Evolutionary conservation across 1,140 invertebrate genomes (phyloP).

Genomic region (Drosophila nigromelanica): DNA sequence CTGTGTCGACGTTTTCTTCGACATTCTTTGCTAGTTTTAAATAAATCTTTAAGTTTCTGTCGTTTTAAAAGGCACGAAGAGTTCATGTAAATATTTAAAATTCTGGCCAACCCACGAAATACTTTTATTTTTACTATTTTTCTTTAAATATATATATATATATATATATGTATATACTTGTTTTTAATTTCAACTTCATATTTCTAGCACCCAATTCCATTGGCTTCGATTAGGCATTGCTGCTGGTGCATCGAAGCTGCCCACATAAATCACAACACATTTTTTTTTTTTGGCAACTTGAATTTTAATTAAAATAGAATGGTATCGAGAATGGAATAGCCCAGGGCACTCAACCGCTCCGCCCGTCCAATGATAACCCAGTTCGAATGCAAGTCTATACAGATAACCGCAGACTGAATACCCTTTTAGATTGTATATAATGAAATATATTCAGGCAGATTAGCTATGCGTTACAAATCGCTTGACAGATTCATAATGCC

Average conservation of each 20-base stretch:
- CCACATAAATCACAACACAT: constrained; percentile 68
- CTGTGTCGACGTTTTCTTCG: background rate
- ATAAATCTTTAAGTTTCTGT: constrained; percentile 28
- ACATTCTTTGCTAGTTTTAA: constrained; percentile 6
- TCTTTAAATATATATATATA: background rate
- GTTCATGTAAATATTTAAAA: constrained; percentile 26
- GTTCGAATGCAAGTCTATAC: background rate
- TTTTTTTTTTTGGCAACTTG: constrained; percentile 63
- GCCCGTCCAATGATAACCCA: constrained; percentile 6
- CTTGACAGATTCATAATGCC: background rate
- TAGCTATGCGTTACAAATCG: background rate
- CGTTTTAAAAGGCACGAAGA: background rate
- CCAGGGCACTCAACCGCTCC: background rate
- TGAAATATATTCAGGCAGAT: too few species aligned
- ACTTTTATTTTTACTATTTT: constrained; percentile 15
- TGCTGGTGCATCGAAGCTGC: constrained; percentile 43
- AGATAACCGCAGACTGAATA: background rate
- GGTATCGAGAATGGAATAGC: constrained; percentile 33
- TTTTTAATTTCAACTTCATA: constrained; percentile 25
- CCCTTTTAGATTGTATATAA: background rate
- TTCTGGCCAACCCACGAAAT: constrained; percentile 34
- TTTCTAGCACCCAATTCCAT: constrained; percentile 51
- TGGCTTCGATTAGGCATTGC: constrained; percentile 41
- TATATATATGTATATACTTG: background rate
- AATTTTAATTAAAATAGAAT: constrained; percentile 78